Evolutionary conservation across 1,140 invertebrate genomes (phyloP).

Genomic region (Micrasema longulum): DNA sequence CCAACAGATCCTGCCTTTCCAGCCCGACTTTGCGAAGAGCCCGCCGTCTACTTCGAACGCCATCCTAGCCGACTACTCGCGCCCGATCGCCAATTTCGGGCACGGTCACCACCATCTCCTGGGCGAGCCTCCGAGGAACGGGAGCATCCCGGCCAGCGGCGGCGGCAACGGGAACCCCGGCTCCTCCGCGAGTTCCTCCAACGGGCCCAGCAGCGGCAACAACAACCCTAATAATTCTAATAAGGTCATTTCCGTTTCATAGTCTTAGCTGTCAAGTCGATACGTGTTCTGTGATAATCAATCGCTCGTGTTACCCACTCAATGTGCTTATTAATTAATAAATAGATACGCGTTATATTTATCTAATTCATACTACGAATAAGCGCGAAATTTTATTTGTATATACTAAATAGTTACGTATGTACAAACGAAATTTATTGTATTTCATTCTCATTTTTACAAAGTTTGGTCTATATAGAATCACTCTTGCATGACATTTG

Average conservation of each 20-base stretch:
- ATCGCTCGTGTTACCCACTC: not conserved
- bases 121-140: constrained; percentile 55
- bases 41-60: constrained; percentile 41
- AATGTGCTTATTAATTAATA: constrained; percentile 10
- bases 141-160: constrained; percentile 37
- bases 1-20: constrained; percentile 35
- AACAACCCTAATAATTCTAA: constrained; percentile 53
- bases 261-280: constrained; percentile 58
- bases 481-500: no score
- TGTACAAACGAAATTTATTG: no score
- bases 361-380: no score
- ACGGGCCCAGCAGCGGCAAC: constrained; percentile 56
- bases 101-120: constrained; percentile 59
- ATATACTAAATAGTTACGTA: no score
- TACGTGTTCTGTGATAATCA: constrained; percentile 52
- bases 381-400: no score
- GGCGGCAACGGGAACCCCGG: constrained; percentile 39
- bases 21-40: constrained; percentile 44
- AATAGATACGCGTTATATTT: no score
- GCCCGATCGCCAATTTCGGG: constrained; percentile 22
- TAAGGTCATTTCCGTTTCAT: constrained; percentile 66
- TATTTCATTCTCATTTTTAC: no score
- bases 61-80: constrained; percentile 14
- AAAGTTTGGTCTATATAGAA: no score
- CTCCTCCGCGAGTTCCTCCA: constrained; percentile 50